Evolutionary conservation across 53 echinoderm and acorn worm species (phyloP).

Genomic region (Stichopus horrens): DNA sequence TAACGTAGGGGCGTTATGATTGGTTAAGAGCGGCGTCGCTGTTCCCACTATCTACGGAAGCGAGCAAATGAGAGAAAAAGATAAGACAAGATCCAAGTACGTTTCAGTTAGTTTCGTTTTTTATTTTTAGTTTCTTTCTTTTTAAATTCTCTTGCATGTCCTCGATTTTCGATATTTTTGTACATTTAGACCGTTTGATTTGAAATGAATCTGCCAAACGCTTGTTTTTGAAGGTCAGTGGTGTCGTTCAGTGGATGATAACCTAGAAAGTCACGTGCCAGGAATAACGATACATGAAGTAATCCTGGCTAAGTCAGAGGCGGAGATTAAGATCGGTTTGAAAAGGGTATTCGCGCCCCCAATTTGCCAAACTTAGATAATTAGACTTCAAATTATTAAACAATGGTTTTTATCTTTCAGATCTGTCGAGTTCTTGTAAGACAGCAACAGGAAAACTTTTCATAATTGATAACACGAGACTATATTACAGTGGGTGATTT

Average conservation of each 20-base stretch:
- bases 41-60: neutral
- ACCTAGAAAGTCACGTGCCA: neutral
- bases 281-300: neutral
- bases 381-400: no score
- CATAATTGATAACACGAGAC: no score
- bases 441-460: no score
- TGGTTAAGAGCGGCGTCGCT: constrained; percentile 17
- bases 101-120: neutral
- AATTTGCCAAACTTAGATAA: neutral
- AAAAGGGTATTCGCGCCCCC: neutral
- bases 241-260: neutral
- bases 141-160: neutral
- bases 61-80: neutral
- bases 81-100: constrained; percentile 4
- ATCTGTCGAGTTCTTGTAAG: no score
- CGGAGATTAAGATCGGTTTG: neutral
- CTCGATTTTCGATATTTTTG: constrained; percentile 23
- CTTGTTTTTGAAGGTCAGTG: neutral
- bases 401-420: no score
- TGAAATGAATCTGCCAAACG: constrained; percentile 2
- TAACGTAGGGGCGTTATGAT: constrained; percentile 29
- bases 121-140: neutral
- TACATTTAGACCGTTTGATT: constrained; percentile 11
- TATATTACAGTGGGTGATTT: no score
- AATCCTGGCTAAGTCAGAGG: neutral